phyloP scores from a whole-genome alignment of 2,113 vertebrate genomes.

The Malurus elegans region DNA sequence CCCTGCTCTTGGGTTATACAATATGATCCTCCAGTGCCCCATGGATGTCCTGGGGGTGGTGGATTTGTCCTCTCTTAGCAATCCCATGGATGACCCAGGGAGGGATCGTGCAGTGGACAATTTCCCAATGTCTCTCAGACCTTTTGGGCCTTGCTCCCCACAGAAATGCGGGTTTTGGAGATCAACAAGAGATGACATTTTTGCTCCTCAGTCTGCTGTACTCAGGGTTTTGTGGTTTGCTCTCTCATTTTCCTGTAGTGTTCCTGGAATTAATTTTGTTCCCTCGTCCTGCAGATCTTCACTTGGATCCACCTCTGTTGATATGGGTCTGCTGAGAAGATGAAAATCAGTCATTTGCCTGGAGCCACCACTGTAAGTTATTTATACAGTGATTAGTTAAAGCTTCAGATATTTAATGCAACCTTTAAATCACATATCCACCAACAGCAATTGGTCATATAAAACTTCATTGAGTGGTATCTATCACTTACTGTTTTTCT shows the following conservation, averaged over 20 bases:
- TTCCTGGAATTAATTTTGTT: neutral
- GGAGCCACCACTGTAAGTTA: neutral
- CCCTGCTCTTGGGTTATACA: neutral
- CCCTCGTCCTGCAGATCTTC: neutral
- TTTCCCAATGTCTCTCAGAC: neutral
- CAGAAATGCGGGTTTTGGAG: accelerated
- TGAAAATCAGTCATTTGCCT: neutral
- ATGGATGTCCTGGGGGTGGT: no score
- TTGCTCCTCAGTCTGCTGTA: neutral
- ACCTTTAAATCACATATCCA: constrained; percentile 30
- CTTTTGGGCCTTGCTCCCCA: accelerated
- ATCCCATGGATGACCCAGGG: neutral
- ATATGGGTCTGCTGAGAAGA: neutral
- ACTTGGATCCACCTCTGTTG: neutral
- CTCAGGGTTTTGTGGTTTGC: neutral
- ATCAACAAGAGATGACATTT: neutral
- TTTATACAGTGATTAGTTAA: constrained; percentile 56
- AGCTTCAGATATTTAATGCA: constrained; percentile 28
- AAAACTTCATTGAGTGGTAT: constrained; percentile 35
- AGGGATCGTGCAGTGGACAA: no score
- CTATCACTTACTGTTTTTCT: constrained; percentile 42
- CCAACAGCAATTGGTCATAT: constrained; percentile 27
- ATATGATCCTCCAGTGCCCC: neutral
- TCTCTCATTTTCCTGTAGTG: neutral
- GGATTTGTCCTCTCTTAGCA: neutral